phyloP scores from a whole-genome alignment of 2,888 invertebrate species.

The Epirrhoe alternata region DNA sequence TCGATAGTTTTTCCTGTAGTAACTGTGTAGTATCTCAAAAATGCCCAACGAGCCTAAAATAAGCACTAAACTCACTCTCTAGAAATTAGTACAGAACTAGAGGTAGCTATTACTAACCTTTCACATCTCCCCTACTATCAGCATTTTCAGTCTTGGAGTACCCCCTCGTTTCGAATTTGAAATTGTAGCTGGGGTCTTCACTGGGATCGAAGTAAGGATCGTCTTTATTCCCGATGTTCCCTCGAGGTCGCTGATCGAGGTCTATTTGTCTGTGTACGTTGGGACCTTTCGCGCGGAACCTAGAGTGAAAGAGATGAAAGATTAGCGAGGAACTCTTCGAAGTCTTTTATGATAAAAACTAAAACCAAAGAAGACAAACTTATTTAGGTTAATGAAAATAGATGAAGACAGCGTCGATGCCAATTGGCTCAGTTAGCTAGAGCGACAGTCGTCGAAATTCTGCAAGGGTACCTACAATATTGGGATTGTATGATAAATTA shows the following conservation, averaged over 20 bases:
- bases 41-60: no score
- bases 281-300: constrained; percentile 91
- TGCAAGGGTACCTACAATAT: no score
- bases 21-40: no score
- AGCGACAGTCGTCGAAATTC: no score
- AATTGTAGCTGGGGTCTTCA: constrained; percentile 91
- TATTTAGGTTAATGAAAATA: no score
- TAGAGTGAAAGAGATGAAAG: constrained; percentile 45
- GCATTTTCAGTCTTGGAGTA: constrained; percentile 88
- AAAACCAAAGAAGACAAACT: no score
- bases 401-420: no score
- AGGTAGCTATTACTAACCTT: no score
- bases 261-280: constrained; percentile 90
- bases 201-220: constrained; percentile 91
- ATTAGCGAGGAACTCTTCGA: neutral
- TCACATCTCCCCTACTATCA: constrained; percentile 86
- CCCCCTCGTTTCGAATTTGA: constrained; percentile 87
- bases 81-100: neutral
- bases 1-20: no score
- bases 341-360: neutral
- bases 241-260: constrained; percentile 87
- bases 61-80: neutral
- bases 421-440: no score
- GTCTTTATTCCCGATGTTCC: constrained; percentile 88
- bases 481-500: no score